These are phyloP conservation scores for Meloidogyne chitwoodi DNA, from an alignment of 1,140 invertebrate genomes.

Conservation along the genomic window DNA sequence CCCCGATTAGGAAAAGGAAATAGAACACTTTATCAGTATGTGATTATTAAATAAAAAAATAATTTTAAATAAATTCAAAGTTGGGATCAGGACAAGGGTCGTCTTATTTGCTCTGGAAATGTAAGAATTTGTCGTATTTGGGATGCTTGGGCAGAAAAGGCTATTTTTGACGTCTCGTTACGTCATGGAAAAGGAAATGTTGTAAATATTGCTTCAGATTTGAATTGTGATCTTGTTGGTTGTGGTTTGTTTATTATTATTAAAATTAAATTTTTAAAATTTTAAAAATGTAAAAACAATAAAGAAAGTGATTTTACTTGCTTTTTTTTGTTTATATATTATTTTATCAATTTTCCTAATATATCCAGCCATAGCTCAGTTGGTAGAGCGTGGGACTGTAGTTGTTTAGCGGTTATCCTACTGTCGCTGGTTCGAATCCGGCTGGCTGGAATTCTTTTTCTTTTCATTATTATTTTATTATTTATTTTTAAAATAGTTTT, in stretches of 20 bases:
- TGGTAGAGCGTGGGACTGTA: conserved; percentile 54
- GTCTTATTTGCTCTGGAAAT: conserved; percentile 48
- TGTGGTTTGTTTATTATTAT: conserved; percentile 29
- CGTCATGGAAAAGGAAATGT: conserved; percentile 35
- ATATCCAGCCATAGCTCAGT: conserved; percentile 38
- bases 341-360: background rate
- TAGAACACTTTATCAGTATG: conserved; percentile 48
- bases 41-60: conserved; percentile 1
- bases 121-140: conserved; percentile 47
- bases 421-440: conserved; percentile 15
- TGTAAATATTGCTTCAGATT: conserved; percentile 28
- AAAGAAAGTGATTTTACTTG: too few species aligned
- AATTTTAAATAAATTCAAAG: conserved; percentile 19
- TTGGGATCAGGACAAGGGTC: conserved; percentile 52
- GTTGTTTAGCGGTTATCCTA: conserved; percentile 15
- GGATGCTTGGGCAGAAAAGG: conserved; percentile 50
- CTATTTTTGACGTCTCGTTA: conserved; percentile 23
- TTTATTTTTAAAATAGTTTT: background rate
- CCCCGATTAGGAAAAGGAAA: conserved; percentile 35
- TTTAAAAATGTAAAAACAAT: too few species aligned
- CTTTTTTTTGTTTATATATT: too few species aligned
- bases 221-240: conserved; percentile 34
- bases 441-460: conserved; percentile 4
- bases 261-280: background rate
- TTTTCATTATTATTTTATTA: too few species aligned